Evolutionary conservation across 2,888 invertebrate genomes (phyloP), one percentile per base, ranked within the genome.

Genomic region (Stenodema calcarata): DNA sequence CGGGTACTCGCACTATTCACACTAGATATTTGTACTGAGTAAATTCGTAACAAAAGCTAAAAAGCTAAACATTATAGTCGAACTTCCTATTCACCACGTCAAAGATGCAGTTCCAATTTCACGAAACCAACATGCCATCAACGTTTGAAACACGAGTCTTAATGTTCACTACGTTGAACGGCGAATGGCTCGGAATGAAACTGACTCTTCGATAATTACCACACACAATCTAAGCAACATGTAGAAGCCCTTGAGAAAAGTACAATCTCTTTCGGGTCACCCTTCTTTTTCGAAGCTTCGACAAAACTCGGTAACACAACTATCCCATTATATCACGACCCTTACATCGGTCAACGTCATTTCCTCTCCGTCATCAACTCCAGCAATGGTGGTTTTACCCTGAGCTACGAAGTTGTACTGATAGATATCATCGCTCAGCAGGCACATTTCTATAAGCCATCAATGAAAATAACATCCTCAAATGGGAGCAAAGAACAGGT

Each of bases 291-390:
- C n/a, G n/a, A n/a, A n/a, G n/a, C n/a, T n/a, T 35, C 16, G 70
- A 18, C 70, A 79, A 76, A 16, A 50, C 50, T 50, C 16, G 14
- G 69, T 69, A 30, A 16, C 30, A 70, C 30, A 70, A n/a, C n/a
- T n/a, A 70, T 30, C 70, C 30, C 30, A 70, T 70, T 70, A 11
- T 69, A 11, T 30, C 27, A 30, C 18, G 76, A 54, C 75, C 80
- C 95, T 95, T 95, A 96, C 96, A 93, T 96, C 96, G 91, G 96
- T 96, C 91, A 94, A 92, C 88, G 90, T 90, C 93, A 95, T 95
- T 93, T 98, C 98, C 93, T 97, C 97, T 90, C 93, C 95, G 93
- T 98, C 98, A 92, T 98, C 96, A 91, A 98, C 95, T 92, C 94
- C 94, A 90, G 97, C 97, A 91, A 98, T 97, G 90, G 96, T 95